Evolutionary conservation across 2,888 invertebrate genomes (phyloP).

Genomic region (Pterostichus madidus): DNA sequence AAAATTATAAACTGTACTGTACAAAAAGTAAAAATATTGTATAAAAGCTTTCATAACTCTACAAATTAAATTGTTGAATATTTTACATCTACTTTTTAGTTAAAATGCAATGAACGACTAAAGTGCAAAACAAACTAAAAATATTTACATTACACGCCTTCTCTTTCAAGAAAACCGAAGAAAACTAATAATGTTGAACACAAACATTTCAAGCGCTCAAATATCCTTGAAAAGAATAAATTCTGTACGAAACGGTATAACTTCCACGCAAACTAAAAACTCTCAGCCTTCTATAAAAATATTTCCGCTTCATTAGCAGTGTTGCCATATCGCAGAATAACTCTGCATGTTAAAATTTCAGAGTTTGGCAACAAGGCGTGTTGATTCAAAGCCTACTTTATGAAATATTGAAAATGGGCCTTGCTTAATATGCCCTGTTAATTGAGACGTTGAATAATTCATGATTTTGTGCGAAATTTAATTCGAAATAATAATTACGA

Average conservation of each 20-base stretch:
- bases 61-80: no score
- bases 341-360: conserved; percentile 37
- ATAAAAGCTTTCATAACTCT: no score
- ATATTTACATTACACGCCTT: background rate
- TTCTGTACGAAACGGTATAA: background rate
- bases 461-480: conserved; percentile 10
- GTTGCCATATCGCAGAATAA: conserved; percentile 31
- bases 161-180: background rate
- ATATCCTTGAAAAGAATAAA: conserved; percentile 12
- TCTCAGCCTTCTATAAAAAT: conserved; percentile 9
- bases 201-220: conserved; percentile 9
- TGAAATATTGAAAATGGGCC: conserved; percentile 46
- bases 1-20: no score
- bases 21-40: no score
- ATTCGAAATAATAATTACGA: conserved; percentile 44
- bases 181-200: conserved; percentile 25
- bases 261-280: conserved; percentile 10
- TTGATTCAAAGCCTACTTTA: conserved; percentile 43
- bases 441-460: conserved; percentile 51
- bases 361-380: conserved; percentile 30
- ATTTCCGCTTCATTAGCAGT: conserved; percentile 45
- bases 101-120: background rate
- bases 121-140: background rate
- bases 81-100: background rate
- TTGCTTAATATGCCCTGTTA: conserved; percentile 40